These are phyloP conservation scores for Gymnoscelis rufifasciata DNA, from an alignment of 2,888 invertebrate genomes.

Conservation along the genomic window DNA sequence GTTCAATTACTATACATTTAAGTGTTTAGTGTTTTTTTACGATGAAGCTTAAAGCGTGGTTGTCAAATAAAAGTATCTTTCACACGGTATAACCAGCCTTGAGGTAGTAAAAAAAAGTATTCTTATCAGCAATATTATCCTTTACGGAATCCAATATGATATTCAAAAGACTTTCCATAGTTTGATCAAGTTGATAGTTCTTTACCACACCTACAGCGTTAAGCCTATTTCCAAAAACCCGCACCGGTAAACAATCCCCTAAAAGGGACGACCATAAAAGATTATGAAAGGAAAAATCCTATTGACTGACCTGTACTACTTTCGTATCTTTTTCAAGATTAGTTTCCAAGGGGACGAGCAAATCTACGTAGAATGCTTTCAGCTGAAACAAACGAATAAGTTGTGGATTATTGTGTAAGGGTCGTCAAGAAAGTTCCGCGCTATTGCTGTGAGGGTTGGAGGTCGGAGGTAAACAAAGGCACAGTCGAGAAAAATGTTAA, in stretches of 20 bases:
- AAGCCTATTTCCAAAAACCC: conserved; percentile 35
- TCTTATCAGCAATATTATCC: no score
- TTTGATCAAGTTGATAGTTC: conserved; percentile 43
- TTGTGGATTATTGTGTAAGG: conserved; percentile 35
- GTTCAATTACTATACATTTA: conserved; percentile 25
- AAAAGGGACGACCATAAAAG: conserved; percentile 46
- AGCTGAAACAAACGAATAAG: conserved; percentile 81
- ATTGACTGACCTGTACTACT: conserved; percentile 88
- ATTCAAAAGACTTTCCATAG: conserved; percentile 40
- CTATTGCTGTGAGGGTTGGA: conserved; percentile 24
- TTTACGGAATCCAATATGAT: no score
- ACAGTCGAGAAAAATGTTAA: conserved; percentile 20
- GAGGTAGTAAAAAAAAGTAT: no score
- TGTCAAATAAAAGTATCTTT: conserved; percentile 1
- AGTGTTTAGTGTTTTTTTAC: conserved; percentile 21
- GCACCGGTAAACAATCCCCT: conserved; percentile 54
- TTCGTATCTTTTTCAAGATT: conserved; percentile 96
- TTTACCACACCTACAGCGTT: conserved; percentile 45
- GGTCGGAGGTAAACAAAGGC: conserved; percentile 26
- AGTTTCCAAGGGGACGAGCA: conserved; percentile 94
- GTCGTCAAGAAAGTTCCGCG: conserved; percentile 26
- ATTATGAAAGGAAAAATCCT: conserved; percentile 50
- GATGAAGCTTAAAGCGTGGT: conserved; percentile 5
- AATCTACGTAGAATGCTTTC: conserved; percentile 96
- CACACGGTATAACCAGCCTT: conserved; percentile 1